Base-by-base conservation (phyloP, 2,797 vertebrate genomes). In the Halcyon chelicuti region DNA sequence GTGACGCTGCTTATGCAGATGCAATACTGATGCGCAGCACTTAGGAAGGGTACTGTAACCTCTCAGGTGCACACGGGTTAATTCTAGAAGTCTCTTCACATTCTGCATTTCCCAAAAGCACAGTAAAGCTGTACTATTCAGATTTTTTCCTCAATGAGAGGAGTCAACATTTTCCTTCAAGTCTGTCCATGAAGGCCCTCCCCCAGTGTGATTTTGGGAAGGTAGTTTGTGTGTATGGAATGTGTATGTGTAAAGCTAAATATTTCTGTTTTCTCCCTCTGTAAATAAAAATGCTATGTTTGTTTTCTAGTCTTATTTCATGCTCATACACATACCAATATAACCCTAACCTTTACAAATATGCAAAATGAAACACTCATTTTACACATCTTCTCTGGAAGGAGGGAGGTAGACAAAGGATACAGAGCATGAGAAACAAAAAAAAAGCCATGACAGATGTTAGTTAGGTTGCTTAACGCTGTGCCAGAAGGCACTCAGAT, bases 401-500 rank as follows among this genome's bases (percentile, higher is more conserved):
- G 10, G 22, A 88, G 17, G 35, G 65, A 68, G 16, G 31, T 86
- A 90, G 63, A 87, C 46, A 94, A 95, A 89, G 52, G 52, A 71
- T 70, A 49, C 33, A 77, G 67, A 91, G 28, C 16, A 40, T 10
- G 12, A 67, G 63, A 76, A 82, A 37, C 10, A 47, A 78, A 94
- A 86, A 86, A 88, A 82, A 79, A 81, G 13, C 12, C 51, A 35
- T 51, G 54, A 90, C 89, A 96, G 94, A 91, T 97, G 96, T 93
- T 88, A 46, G 54, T 74, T 74, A 68, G 65, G 57, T 81, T 94
- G 84, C 54, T 95, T 95, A 94, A 95, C 11, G 12, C 65, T 82
- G 33, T 86, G 90, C 92, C 91, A 94, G 88, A 96, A 97, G 86
- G 78, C 84, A 65, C 61, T 88, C 8, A 3, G 67, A 65, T 58